phyloP scores from a whole-genome alignment of 92 coral and sea anemone species.

The Zoanthus sansibaricus region DNA sequence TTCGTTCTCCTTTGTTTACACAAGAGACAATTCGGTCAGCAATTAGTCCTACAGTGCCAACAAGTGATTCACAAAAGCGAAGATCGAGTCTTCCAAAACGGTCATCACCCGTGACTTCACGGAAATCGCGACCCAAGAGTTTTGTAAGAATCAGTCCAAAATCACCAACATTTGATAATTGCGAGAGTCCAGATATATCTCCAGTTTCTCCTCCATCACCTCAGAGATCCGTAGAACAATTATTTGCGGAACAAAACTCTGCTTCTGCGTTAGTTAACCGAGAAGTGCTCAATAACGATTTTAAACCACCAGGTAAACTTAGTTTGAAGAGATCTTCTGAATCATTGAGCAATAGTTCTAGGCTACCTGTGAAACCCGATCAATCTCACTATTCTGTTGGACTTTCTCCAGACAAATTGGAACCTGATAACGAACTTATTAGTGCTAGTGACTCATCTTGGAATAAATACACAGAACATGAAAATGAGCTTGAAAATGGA shows the following conservation, averaged over 20 bases:
- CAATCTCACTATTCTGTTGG: constrained; percentile 63
- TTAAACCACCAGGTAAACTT: constrained; percentile 32
- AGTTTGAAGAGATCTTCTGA: constrained; percentile 62
- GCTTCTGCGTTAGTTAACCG: constrained; percentile 2
- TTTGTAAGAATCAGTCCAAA: constrained; percentile 37
- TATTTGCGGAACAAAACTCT: constrained; percentile 18
- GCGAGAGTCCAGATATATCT: constrained; percentile 64
- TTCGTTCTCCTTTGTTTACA: constrained; percentile 80
- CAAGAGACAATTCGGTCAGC: constrained; percentile 81
- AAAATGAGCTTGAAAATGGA: constrained; percentile 6
- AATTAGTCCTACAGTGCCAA: constrained; percentile 52
- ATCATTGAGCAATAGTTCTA: constrained; percentile 14
- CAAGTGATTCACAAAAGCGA: constrained; percentile 62
- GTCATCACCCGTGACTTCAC: constrained; percentile 88
- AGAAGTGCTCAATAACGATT: constrained; percentile 12
- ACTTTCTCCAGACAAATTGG: constrained; percentile 39
- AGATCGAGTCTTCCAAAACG: constrained; percentile 70
- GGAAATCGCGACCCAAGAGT: constrained; percentile 72
- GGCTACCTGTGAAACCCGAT: constrained; percentile 78
- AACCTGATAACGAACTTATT: constrained; percentile 17
- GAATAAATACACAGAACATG: not conserved
- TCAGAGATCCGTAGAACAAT: constrained; percentile 33
- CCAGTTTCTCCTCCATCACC: constrained; percentile 53
- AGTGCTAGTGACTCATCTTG: constrained; percentile 1
- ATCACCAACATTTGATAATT: constrained; percentile 30